These are phyloP conservation scores for Oncorhynchus gorbuscha DNA, from an alignment of 2,113 vertebrate species.

Conservation along the genomic window DNA sequence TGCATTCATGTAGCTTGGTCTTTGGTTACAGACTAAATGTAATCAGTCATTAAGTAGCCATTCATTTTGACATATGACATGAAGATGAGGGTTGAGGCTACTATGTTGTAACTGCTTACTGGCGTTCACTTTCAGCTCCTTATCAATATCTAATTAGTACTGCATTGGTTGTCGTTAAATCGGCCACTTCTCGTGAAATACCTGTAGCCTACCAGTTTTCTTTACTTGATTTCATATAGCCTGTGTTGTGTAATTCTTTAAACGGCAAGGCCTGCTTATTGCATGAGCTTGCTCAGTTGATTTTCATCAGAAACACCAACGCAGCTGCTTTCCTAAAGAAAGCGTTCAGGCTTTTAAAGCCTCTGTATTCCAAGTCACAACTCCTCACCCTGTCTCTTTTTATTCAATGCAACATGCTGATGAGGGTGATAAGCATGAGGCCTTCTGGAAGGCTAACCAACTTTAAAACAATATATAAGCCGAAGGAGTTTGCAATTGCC, in stretches of 20 bases:
- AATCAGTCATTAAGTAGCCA: not conserved
- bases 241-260: not conserved
- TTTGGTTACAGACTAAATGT: not conserved
- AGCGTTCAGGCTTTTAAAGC: not conserved
- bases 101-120: too few species aligned
- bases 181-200: not conserved
- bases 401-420: not conserved
- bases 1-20: not conserved
- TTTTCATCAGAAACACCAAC: not conserved
- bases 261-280: not conserved
- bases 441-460: not conserved
- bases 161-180: not conserved
- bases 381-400: not conserved
- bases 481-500: not conserved
- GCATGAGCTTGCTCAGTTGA: not conserved
- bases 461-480: not conserved
- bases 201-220: not conserved
- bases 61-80: too few species aligned
- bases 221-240: too few species aligned
- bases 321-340: not conserved
- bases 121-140: too few species aligned
- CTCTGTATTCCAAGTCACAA: not conserved
- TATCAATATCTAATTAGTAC: too few species aligned
- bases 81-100: too few species aligned
- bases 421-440: not conserved